Evolutionary conservation across 2,888 invertebrate genomes (phyloP).

Genomic region (Andrena minutula): DNA sequence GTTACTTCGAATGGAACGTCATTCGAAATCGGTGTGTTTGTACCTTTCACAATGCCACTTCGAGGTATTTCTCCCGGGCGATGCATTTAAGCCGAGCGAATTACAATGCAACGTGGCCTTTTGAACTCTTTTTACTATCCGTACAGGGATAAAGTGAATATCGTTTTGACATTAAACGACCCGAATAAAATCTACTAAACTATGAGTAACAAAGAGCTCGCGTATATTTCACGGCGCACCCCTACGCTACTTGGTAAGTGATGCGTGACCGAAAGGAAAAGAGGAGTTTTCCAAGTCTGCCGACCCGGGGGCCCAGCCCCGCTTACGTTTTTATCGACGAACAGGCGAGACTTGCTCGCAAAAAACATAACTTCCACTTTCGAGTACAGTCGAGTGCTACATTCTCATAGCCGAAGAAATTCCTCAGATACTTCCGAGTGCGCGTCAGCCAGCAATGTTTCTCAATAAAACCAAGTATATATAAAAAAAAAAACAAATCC

Average conservation of each 20-base stretch:
- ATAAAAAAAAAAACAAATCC: not conserved
- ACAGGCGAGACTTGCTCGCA: conserved; percentile 20
- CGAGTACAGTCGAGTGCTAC: conserved; percentile 16
- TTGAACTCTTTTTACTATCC: not conserved
- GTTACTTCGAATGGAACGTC: not conserved
- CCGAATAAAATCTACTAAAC: conserved; percentile 37
- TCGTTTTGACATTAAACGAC: conserved; percentile 38
- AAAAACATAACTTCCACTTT: conserved; percentile 36
- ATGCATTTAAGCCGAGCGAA: conserved; percentile 1
- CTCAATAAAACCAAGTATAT: not conserved
- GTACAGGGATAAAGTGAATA: conserved; percentile 7
- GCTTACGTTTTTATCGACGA: conserved; percentile 47
- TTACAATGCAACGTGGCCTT: not conserved
- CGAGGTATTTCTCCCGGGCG: not conserved
- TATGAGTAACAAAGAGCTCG: conserved; percentile 23
- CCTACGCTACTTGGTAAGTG: conserved; percentile 42
- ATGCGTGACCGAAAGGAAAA: conserved; percentile 57
- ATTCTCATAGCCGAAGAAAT: conserved; percentile 9
- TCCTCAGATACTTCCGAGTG: not conserved
- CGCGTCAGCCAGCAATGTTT: not conserved
- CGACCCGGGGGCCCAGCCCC: conserved; percentile 30
- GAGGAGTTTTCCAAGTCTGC: conserved; percentile 50
- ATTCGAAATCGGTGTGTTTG: not conserved
- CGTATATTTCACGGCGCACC: conserved; percentile 40
- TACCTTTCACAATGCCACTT: not conserved